Conservation (phyloP, 2,797 vertebrate genomes). For the Distichodus sexfasciatus region DNA sequence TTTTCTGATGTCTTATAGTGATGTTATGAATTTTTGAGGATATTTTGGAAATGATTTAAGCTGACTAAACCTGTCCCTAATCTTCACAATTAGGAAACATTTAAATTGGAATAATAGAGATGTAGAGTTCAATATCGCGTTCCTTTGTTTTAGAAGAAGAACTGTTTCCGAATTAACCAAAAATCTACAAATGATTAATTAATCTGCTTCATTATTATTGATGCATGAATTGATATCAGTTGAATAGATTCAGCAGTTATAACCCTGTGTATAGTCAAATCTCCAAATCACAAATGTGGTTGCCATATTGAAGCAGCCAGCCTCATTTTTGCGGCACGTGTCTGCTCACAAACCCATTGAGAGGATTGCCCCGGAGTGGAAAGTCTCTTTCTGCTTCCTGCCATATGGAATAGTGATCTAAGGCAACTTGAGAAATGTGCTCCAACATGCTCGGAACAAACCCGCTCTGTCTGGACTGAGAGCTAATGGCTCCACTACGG, state of each 20-base stretch:
- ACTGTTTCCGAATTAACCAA: no score
- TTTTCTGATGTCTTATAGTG: not conserved
- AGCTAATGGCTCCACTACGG: slow-evolving; percentile 13
- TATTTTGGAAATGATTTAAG: not conserved
- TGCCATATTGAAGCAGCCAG: not conserved
- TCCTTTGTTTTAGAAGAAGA: no score
- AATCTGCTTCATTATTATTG: no score
- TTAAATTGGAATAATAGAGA: not conserved
- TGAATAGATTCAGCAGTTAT: not conserved
- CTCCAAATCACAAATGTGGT: not conserved
- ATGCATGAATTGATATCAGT: not conserved
- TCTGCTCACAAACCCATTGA: slow-evolving; percentile 34
- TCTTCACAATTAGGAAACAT: not conserved
- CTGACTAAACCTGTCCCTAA: no score
- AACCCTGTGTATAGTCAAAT: not conserved
- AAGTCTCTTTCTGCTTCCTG: slow-evolving; percentile 54
- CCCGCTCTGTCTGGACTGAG: slow-evolving; percentile 18
- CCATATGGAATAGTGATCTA: slow-evolving; percentile 72
- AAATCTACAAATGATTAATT: no score
- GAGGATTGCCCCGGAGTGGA: slow-evolving; percentile 48
- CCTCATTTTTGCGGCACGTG: slow-evolving; percentile 16
- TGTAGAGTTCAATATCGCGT: not conserved
- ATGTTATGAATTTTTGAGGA: not conserved
- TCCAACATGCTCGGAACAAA: slow-evolving; percentile 28
- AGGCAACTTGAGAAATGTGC: slow-evolving; percentile 36